Evolutionary conservation across 2,797 vertebrate genomes (phyloP), one percentile per base, ranked within the genome.

Genomic region (Oceanodroma leucorhoa): DNA sequence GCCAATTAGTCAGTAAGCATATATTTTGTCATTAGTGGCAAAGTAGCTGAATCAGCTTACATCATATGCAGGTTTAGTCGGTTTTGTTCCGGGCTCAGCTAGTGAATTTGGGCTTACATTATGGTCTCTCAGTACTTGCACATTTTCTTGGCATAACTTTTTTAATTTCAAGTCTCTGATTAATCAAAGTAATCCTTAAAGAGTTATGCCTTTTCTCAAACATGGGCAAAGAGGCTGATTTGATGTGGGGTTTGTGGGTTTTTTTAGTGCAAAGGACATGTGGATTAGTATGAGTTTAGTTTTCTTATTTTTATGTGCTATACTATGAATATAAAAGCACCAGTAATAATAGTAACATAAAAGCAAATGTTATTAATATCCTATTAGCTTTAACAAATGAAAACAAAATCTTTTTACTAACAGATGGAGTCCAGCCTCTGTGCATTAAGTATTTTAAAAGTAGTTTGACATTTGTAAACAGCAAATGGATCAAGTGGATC

Each of bases 1-100:
- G 23, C 9, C 51, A 89, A 30, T 41, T 38, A 54, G 1, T 60
- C 41, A 60, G 40, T 0, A 0, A 62, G 40, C 2, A 1, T 4
- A 2, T 26, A 7, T 41, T 51, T 41, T 51, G 5, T 46, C 43
- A 19, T 5, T 20, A 16, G 46, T 73, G 77, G 20, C 21, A 45
- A 32, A 53, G 38, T 9, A 86, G 29, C 32, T 77, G 45, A 54
- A 70, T 34, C 53, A 9, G 34, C 19, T 32, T 36, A 16, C 5
- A 10, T 55, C 23, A 2, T 5, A 9, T 18, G 27, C 48, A 70
- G 26, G 3, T 6, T n/a, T 66, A 57, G 11, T 62, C 16, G 38
- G 20, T 4, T 15, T 73, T 57, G 20, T 58, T 77, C 20, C 48
- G 26, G 60, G 24, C 19, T 55, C 13, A 67, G 32, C 34, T 36